Percentiles rank a stretch among this genome's conserved stretches.
Evolutionary conservation across 2,888 invertebrate genomes (phyloP).

Genomic region (Drosophila stalkeri): DNA sequence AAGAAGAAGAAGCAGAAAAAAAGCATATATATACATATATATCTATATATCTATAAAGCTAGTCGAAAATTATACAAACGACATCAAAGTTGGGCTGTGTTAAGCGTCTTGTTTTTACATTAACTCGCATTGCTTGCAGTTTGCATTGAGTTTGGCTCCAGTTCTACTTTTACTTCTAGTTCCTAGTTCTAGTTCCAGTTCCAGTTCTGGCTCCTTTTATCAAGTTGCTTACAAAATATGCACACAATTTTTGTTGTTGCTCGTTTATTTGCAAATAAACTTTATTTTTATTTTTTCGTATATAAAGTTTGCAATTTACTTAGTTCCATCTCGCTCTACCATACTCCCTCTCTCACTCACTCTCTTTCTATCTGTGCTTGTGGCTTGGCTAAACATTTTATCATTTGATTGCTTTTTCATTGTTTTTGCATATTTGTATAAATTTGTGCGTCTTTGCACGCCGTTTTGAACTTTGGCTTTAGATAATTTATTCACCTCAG

Average conservation of each 20-base stretch:
- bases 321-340: not conserved
- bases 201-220: constrained; percentile 24
- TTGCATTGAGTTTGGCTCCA: constrained; percentile 40
- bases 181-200: not conserved
- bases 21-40: not conserved
- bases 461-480: not conserved
- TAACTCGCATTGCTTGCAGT: constrained; percentile 74
- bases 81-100: constrained; percentile 52
- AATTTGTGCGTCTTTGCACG: constrained; percentile 48
- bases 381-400: constrained; percentile 36
- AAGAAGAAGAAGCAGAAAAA: not conserved
- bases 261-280: constrained; percentile 48
- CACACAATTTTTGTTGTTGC: constrained; percentile 22
- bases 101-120: constrained; percentile 60
- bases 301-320: constrained; percentile 56
- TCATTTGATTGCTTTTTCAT: constrained; percentile 77
- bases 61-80: constrained; percentile 66
- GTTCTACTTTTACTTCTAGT: constrained; percentile 18
- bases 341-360: constrained; percentile 6
- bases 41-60: constrained; percentile 1
- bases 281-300: constrained; percentile 18
- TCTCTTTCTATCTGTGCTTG: constrained; percentile 6
- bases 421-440: constrained; percentile 68
- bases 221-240: constrained; percentile 48
- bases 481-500: constrained; percentile 33